These are phyloP conservation scores for Equus quagga DNA, from an alignment of 2,113 vertebrate species.

Conservation along the genomic window DNA sequence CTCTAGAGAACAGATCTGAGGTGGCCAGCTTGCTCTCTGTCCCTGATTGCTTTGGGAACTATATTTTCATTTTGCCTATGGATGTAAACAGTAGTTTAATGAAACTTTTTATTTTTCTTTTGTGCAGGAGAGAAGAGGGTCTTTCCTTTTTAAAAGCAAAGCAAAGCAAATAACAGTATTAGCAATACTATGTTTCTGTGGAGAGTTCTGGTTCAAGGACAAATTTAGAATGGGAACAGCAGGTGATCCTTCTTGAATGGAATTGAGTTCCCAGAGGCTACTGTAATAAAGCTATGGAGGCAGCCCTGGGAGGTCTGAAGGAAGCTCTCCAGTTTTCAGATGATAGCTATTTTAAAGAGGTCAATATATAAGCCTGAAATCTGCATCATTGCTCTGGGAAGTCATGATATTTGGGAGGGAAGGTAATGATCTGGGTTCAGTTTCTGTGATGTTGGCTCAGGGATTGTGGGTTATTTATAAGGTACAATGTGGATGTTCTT, in stretches of 20 bases:
- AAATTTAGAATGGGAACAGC: background rate
- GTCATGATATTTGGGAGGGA: background rate
- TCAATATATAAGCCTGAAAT: background rate
- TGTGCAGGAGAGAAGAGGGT: background rate
- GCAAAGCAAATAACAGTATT: background rate
- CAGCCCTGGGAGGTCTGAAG: background rate
- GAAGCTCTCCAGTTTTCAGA: background rate
- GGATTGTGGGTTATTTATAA: background rate
- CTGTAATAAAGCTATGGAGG: background rate
- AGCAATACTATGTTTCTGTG: background rate
- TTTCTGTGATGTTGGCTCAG: background rate
- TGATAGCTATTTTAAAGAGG: background rate
- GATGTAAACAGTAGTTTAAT: background rate
- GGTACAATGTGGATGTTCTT: background rate
- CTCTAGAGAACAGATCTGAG: background rate
- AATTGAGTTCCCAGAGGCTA: background rate
- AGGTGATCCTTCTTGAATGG: background rate
- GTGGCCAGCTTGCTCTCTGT: background rate
- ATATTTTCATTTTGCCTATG: background rate
- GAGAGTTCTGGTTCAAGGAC: background rate
- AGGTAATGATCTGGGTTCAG: background rate
- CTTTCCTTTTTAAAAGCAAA: conserved; percentile 32
- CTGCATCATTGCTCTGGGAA: background rate
- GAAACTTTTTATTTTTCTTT: background rate
- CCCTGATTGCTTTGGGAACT: background rate